Evolutionary conservation across 2,797 vertebrate genomes (phyloP).

Genomic region (Cyprinella venusta): DNA sequence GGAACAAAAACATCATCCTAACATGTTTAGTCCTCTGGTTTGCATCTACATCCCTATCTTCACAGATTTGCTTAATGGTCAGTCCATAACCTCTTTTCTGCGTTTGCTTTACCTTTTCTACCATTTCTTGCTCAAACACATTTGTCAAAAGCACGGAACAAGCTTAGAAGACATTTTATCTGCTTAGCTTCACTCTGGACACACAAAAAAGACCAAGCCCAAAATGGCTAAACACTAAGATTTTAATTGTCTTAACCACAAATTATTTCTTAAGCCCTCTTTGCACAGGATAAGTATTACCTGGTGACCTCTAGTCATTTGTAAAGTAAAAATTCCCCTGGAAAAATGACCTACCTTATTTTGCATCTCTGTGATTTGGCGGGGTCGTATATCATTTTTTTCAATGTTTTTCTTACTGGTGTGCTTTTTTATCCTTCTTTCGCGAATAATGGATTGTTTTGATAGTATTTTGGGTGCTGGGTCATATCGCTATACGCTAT

Average conservation of each 20-base stretch:
- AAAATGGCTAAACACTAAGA: neutral
- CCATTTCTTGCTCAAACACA: conserved; percentile 26
- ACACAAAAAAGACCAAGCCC: neutral
- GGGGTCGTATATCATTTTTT: too few species aligned
- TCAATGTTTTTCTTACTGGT: too few species aligned
- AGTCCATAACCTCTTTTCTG: conserved; percentile 13
- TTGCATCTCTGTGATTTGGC: too few species aligned
- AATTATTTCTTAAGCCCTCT: neutral
- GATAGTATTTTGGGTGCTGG: too few species aligned
- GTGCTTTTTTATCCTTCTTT: too few species aligned
- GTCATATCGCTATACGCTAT: too few species aligned
- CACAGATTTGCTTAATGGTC: neutral
- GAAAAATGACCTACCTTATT: too few species aligned
- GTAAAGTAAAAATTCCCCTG: too few species aligned
- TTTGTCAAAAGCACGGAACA: neutral
- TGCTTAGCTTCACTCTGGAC: neutral
- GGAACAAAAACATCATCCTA: neutral
- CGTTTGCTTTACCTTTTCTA: conserved; percentile 32
- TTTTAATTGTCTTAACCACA: neutral
- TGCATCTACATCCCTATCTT: neutral
- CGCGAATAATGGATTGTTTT: too few species aligned
- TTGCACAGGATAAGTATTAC: too few species aligned
- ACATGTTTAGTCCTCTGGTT: neutral
- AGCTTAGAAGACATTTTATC: neutral
- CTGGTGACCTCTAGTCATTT: too few species aligned